Percentiles rank a stretch among this genome's conserved stretches.
Conservation (phyloP, 1,140 invertebrate genomes). For the Heterodera schachtii region DNA sequence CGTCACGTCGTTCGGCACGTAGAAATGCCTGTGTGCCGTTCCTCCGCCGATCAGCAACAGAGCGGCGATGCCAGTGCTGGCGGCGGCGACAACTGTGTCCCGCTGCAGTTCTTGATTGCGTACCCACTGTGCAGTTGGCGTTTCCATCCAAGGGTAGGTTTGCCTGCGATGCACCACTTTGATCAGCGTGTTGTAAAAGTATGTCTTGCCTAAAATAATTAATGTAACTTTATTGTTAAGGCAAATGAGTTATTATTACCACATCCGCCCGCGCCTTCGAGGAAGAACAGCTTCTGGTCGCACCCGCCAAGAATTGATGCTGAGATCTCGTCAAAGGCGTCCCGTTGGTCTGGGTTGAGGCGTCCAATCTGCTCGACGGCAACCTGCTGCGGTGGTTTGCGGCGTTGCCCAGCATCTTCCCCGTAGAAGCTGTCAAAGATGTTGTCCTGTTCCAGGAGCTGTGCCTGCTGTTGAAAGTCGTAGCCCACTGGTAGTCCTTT, state of each 20-base stretch:
- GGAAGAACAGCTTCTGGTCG: constrained; percentile 29
- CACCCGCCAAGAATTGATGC: neutral
- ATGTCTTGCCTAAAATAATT: constrained; percentile 47
- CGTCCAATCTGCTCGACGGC: neutral
- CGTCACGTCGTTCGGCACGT: constrained; percentile 24
- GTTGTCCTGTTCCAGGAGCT: neutral
- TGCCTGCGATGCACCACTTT: constrained; percentile 7
- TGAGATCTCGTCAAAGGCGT: neutral
- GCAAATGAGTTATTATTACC: constrained; percentile 57
- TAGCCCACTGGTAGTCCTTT: neutral
- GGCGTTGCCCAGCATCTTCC: neutral
- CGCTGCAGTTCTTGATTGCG: neutral
- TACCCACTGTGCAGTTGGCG: neutral
- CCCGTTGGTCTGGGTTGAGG: neutral
- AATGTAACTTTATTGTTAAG: neutral
- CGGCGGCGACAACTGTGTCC: constrained; percentile 35
- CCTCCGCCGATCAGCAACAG: constrained; percentile 47
- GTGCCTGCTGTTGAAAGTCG: neutral
- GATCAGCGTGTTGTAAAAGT: constrained; percentile 57
- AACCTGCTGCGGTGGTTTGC: neutral
- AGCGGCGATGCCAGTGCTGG: constrained; percentile 61
- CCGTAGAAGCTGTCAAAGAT: neutral
- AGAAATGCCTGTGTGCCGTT: constrained; percentile 43
- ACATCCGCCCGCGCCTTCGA: constrained; percentile 60
- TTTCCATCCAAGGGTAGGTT: neutral